phyloP scores from a whole-genome alignment of 2,113 vertebrate species.

The Ageneiosus marmoratus region DNA sequence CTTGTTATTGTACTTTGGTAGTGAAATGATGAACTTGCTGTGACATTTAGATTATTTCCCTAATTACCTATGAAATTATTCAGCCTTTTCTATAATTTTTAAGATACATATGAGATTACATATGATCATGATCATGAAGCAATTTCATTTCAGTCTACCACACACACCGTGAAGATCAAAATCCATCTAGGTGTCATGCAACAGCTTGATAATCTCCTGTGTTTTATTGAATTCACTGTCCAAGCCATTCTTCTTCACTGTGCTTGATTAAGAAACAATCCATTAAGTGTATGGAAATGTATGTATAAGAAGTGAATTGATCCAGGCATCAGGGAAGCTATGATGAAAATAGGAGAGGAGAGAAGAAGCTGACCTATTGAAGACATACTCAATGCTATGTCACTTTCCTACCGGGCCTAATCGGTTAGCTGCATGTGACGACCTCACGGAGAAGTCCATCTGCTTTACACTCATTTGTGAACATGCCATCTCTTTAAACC shows the following conservation, averaged over 20 bases:
- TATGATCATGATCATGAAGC: background rate
- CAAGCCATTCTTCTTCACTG: constrained; percentile 59
- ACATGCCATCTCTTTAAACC: background rate
- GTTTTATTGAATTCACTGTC: constrained; percentile 49
- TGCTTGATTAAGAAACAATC: constrained; percentile 69
- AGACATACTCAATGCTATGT: constrained; percentile 76
- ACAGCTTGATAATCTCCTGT: constrained; percentile 73
- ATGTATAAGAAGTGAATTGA: constrained; percentile 74
- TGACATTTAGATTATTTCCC: background rate
- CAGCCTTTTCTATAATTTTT: too few relatives aligned
- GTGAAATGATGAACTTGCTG: background rate
- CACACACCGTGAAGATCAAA: background rate
- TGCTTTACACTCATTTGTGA: constrained; percentile 26
- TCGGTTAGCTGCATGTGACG: constrained; percentile 70
- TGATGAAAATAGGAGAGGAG: constrained; percentile 73
- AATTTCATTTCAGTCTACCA: constrained; percentile 6
- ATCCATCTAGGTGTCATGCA: constrained; percentile 16
- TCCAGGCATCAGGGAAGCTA: constrained; percentile 61
- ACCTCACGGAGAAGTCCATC: constrained; percentile 54
- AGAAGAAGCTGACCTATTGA: constrained; percentile 73
- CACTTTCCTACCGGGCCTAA: constrained; percentile 74
- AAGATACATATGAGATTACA: constrained; percentile 13
- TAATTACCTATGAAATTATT: background rate
- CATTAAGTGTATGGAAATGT: constrained; percentile 76
- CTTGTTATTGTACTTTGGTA: background rate